phyloP scores from a whole-genome alignment of 1,140 invertebrate genomes.

The Bombus soroeensis region DNA sequence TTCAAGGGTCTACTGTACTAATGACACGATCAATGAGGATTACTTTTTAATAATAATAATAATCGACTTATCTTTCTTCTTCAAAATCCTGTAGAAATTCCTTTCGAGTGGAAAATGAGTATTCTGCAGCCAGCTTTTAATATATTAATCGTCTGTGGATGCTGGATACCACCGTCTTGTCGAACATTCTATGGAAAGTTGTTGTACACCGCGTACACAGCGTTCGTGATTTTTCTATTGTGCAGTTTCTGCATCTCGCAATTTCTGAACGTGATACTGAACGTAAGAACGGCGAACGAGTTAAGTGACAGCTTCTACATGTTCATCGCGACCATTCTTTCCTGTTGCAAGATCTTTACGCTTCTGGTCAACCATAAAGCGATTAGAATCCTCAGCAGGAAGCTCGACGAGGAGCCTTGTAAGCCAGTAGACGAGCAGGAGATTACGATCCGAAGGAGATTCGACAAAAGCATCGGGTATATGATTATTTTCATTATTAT shows the following conservation, averaged over 20 bases:
- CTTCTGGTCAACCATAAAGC: constrained; percentile 37
- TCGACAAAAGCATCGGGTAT: constrained; percentile 57
- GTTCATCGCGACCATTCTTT: constrained; percentile 33
- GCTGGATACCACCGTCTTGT: constrained; percentile 47
- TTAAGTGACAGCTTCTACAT: constrained; percentile 55
- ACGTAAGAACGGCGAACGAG: constrained; percentile 41
- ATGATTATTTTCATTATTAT: not conserved
- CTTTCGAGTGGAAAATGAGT: constrained; percentile 4
- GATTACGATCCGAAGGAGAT: constrained; percentile 42
- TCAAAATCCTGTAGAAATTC: not conserved
- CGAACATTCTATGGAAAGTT: not conserved
- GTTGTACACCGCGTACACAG: constrained; percentile 16
- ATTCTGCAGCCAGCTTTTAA: constrained; percentile 52
- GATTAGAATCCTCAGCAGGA: constrained; percentile 16
- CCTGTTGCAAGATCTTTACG: constrained; percentile 52
- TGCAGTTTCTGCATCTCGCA: constrained; percentile 50
- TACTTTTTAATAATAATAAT: not conserved
- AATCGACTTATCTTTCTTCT: not conserved
- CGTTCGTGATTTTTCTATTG: constrained; percentile 33
- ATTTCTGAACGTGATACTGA: constrained; percentile 50
- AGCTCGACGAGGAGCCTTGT: constrained; percentile 23
- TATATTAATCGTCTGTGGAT: constrained; percentile 46
- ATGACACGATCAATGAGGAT: not conserved
- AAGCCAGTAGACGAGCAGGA: constrained; percentile 28
- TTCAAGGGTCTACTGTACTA: not conserved